Evolutionary conservation across 2,888 invertebrate species (phyloP).

Genomic region (Coelinius sp.): DNA sequence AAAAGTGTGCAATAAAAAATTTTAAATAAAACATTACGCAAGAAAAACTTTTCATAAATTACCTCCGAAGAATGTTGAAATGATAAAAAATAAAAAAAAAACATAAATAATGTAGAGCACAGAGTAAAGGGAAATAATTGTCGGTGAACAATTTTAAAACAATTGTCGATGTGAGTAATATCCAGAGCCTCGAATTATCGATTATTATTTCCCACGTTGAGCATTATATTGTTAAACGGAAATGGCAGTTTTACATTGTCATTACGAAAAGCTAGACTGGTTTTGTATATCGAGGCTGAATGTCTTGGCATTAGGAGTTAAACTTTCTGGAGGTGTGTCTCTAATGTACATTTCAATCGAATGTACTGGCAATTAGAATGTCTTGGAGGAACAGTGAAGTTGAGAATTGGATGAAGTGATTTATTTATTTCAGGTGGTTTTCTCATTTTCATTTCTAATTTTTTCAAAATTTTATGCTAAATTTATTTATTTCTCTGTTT

Average conservation of each 20-base stretch:
- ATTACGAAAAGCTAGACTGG: neutral
- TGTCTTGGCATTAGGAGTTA: conserved; percentile 1
- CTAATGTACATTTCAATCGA: neutral
- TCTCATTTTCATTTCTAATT: too few relatives aligned
- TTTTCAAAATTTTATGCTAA: too few relatives aligned
- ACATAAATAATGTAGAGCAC: conserved; percentile 5
- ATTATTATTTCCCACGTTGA: conserved; percentile 3
- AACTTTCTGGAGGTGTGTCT: conserved; percentile 11
- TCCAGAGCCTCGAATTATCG: conserved; percentile 4
- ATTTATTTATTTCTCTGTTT: too few relatives aligned
- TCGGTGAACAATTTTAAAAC: neutral
- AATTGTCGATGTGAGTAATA: neutral
- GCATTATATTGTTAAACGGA: neutral
- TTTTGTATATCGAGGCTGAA: neutral
- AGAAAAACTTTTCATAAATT: too few relatives aligned
- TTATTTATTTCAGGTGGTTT: too few relatives aligned
- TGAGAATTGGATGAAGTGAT: too few relatives aligned
- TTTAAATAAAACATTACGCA: too few relatives aligned
- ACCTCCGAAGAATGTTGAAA: neutral
- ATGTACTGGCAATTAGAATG: neutral
- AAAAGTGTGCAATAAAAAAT: too few relatives aligned
- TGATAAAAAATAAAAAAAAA: neutral
- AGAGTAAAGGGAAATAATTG: neutral
- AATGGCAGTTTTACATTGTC: neutral
- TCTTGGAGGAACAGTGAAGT: neutral